phyloP scores from a whole-genome alignment of 2,888 invertebrate species.

The Peribatodes rhomboidaria region DNA sequence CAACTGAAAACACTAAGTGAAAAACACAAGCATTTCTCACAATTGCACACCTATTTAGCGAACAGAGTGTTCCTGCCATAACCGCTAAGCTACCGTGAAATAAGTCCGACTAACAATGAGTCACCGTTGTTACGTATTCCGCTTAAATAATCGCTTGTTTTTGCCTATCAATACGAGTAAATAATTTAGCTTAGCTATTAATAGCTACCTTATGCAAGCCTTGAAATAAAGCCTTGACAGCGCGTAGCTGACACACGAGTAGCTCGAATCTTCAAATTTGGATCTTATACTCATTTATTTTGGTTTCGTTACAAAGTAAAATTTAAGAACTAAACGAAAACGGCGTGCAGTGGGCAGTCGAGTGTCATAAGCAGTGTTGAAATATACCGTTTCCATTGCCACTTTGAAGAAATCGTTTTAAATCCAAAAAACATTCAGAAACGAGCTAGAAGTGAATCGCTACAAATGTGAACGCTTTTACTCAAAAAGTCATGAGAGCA shows the following conservation, averaged over 20 bases:
- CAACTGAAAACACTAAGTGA: not conserved
- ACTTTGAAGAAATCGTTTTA: too few species aligned
- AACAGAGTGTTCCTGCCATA: slow-evolving; percentile 46
- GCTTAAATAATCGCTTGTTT: slow-evolving; percentile 62
- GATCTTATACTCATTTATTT: not conserved
- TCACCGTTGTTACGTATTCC: slow-evolving; percentile 70
- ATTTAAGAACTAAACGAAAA: not conserved
- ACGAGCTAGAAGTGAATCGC: too few species aligned
- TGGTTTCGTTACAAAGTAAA: not conserved
- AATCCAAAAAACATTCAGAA: too few species aligned
- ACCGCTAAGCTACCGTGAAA: slow-evolving; percentile 78
- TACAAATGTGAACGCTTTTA: too few species aligned
- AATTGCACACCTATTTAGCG: slow-evolving; percentile 48
- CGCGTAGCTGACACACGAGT: not conserved
- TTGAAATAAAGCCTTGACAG: not conserved
- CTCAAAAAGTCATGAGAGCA: too few species aligned
- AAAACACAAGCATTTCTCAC: not conserved
- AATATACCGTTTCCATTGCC: not conserved
- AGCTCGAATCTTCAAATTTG: not conserved
- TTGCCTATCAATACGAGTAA: slow-evolving; percentile 40
- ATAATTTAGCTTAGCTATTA: slow-evolving; percentile 18
- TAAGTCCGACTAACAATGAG: slow-evolving; percentile 71
- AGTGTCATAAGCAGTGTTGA: not conserved
- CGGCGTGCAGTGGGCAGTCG: not conserved
- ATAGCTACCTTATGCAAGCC: slow-evolving; percentile 13